A percentile compares a stretch with the other conserved stretches of the same genome.
Evolutionary conservation across 2,113 vertebrate species (phyloP).

Genomic region (Procavia capensis): DNA sequence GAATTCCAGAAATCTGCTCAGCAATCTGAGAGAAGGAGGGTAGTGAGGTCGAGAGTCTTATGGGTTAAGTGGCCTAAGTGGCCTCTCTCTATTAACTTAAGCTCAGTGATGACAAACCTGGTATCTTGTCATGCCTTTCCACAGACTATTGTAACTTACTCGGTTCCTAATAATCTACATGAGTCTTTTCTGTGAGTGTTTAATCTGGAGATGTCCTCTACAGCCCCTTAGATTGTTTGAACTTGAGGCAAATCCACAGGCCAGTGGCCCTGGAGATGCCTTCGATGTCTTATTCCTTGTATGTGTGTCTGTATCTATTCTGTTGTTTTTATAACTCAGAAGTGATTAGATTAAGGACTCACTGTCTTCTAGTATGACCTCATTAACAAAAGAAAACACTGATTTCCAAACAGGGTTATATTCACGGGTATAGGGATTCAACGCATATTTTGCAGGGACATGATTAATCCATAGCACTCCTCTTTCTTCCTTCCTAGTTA

Average conservation of each 20-base stretch:
- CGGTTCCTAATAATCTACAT: not conserved
- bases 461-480: not conserved
- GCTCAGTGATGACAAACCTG: not conserved
- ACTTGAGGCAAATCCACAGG: not conserved
- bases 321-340: not conserved
- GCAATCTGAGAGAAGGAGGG: not conserved
- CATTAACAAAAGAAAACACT: not conserved
- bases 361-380: not conserved
- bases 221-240: not conserved
- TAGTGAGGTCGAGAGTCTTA: not conserved
- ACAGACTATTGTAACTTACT: not conserved
- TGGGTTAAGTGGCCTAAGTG: not conserved
- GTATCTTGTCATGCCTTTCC: not conserved
- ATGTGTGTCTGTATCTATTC: not conserved
- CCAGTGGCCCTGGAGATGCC: not conserved
- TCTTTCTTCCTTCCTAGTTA: not conserved
- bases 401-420: not conserved
- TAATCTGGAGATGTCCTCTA: not conserved
- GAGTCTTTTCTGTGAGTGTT: not conserved
- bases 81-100: not conserved
- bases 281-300: not conserved
- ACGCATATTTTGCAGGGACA: not conserved
- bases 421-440: not conserved
- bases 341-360: not conserved
- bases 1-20: not conserved